Percentiles rank a stretch among this genome's conserved stretches.
Evolutionary conservation across 2,797 vertebrate genomes (phyloP).

Genomic region (Lepilemur septentrionalis): DNA sequence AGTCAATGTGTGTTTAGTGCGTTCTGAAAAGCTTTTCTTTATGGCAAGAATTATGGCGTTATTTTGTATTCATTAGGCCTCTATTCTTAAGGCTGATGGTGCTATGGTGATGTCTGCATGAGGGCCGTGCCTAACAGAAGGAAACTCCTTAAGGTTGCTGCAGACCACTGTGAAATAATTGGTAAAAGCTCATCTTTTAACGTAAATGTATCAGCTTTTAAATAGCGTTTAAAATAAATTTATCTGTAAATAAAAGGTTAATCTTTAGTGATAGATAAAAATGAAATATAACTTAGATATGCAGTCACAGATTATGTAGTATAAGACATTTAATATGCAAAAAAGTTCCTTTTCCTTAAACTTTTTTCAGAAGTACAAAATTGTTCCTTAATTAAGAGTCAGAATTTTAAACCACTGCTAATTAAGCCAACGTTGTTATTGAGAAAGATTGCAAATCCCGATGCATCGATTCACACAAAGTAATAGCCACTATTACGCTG

Average conservation of each 20-base stretch:
- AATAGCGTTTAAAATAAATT: background rate
- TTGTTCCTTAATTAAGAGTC: constrained; percentile 62
- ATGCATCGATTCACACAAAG: constrained; percentile 62
- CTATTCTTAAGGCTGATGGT: background rate
- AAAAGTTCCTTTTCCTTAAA: constrained; percentile 37
- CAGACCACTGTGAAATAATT: background rate
- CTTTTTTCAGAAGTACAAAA: constrained; percentile 39
- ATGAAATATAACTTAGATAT: background rate
- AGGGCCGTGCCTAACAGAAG: background rate
- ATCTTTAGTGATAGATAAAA: constrained; percentile 34
- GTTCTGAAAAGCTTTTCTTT: background rate
- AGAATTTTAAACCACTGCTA: constrained; percentile 62
- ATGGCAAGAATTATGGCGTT: background rate
- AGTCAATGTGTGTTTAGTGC: background rate
- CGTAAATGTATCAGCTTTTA: background rate
- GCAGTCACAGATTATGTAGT: background rate
- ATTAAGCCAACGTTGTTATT: constrained; percentile 41
- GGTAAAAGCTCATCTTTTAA: background rate
- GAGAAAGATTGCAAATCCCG: constrained; percentile 2
- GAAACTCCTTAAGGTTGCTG: background rate
- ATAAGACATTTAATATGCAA: background rate
- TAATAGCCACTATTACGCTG: constrained; percentile 8
- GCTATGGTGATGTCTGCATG: background rate
- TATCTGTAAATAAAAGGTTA: constrained; percentile 34
- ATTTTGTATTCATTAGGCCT: background rate